Percentiles rank a stretch among this genome's conserved stretches.
Evolutionary conservation across 1,140 invertebrate genomes (phyloP).

Genomic region (Matsumurasca onukii): DNA sequence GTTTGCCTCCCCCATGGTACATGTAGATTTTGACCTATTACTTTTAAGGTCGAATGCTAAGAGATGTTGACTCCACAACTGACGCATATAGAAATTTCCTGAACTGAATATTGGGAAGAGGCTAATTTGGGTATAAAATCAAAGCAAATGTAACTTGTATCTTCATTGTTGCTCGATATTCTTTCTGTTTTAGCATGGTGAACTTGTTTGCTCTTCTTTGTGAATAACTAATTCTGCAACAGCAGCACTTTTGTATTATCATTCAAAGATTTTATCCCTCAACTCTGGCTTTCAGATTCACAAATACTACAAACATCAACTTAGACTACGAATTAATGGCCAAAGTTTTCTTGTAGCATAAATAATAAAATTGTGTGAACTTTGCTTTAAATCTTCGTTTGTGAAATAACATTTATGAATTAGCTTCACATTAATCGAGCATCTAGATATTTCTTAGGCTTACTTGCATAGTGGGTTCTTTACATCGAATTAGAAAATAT

Average conservation of each 20-base stretch:
- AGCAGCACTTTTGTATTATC: slow-evolving; percentile 23
- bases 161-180: slow-evolving; percentile 4
- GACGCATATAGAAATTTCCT: slow-evolving; percentile 36
- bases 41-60: slow-evolving; percentile 35
- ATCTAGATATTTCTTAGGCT: too few relatives aligned
- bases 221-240: slow-evolving; percentile 25
- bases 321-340: slow-evolving; percentile 11
- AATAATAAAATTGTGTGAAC: too few relatives aligned
- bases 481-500: slow-evolving; percentile 1
- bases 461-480: too few relatives aligned
- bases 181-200: slow-evolving; percentile 5
- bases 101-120: slow-evolving; percentile 32
- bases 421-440: too few relatives aligned
- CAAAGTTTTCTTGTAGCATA: slow-evolving; percentile 30
- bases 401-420: too few relatives aligned
- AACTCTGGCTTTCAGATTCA: slow-evolving; percentile 3
- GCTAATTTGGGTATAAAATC: slow-evolving; percentile 38
- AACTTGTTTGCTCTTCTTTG: slow-evolving; percentile 23
- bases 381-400: too few relatives aligned
- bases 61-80: slow-evolving; percentile 36
- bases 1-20: slow-evolving; percentile 37
- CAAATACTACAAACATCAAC: slow-evolving; percentile 23
- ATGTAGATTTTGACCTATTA: slow-evolving; percentile 33
- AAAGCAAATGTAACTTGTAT: slow-evolving; percentile 27
- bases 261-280: neutral